Conservation (phyloP, 2,113 vertebrate genomes). For the Apaloderma vittatum region DNA sequence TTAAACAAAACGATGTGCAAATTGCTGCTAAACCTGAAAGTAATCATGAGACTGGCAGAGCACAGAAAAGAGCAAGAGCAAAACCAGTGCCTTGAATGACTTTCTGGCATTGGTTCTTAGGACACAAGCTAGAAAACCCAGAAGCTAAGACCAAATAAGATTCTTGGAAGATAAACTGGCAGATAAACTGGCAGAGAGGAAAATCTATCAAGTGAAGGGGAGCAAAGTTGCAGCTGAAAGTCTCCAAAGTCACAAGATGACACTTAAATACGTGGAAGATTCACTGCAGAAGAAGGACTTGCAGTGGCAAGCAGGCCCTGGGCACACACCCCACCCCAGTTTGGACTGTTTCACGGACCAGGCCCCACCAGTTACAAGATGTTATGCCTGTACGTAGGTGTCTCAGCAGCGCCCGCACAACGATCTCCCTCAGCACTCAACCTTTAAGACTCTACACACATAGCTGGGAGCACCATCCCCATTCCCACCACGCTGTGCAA, state of each 20-base stretch:
- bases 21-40: background rate
- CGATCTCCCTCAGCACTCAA: background rate
- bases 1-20: background rate
- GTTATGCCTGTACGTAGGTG: background rate
- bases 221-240: background rate
- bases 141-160: background rate
- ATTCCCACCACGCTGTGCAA: background rate
- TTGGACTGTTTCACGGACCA: background rate
- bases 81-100: background rate
- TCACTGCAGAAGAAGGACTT: background rate
- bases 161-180: background rate
- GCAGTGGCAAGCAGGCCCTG: background rate
- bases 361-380: background rate
- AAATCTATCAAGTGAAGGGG: background rate
- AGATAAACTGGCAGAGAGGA: background rate
- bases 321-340: too few species aligned
- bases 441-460: background rate
- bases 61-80: background rate
- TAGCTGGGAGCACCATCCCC: background rate
- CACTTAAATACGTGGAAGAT: background rate
- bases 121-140: background rate
- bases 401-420: background rate
- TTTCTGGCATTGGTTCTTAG: background rate
- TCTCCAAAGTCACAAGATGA: background rate
- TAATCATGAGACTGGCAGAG: background rate